These are phyloP conservation scores for Chaetodon trifasciatus DNA, from an alignment of 2,797 vertebrate species.

Conservation along the genomic window DNA sequence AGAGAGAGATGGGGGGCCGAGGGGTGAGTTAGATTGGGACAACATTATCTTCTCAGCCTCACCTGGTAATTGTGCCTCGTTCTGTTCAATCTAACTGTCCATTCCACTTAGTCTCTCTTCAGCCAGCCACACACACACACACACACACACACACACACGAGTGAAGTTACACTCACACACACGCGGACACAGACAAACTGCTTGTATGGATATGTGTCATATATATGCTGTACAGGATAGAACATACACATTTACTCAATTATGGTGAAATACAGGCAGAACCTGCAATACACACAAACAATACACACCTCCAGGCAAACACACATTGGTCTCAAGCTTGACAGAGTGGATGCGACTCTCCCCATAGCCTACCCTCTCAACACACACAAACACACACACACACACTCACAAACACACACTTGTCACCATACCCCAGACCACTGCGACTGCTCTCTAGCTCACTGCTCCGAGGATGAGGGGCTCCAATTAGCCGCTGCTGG, in stretches of 20 bases:
- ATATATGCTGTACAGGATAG: neutral
- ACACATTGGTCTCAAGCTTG: slow-evolving; percentile 21
- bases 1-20: slow-evolving; percentile 24
- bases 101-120: slow-evolving; percentile 76
- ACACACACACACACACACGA: slow-evolving; percentile 26
- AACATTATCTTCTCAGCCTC: slow-evolving; percentile 84
- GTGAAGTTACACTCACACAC: slow-evolving; percentile 5
- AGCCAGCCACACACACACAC: slow-evolving; percentile 52
- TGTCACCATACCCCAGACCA: slow-evolving; percentile 51
- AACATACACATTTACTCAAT: slow-evolving; percentile 13
- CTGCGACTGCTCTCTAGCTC: slow-evolving; percentile 58
- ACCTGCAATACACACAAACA: slow-evolving; percentile 14
- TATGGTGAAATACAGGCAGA: slow-evolving; percentile 6
- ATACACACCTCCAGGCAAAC: slow-evolving; percentile 6
- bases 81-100: slow-evolving; percentile 86
- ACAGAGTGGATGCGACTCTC: slow-evolving; percentile 43
- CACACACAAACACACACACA: slow-evolving; percentile 34
- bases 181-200: neutral
- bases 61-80: slow-evolving; percentile 85
- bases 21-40: slow-evolving; percentile 70
- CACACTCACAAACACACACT: slow-evolving; percentile 24
- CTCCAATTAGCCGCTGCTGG: slow-evolving; percentile 73
- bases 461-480: slow-evolving; percentile 70
- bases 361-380: slow-evolving; percentile 20
- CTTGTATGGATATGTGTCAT: slow-evolving; percentile 25